Evolutionary conservation across 2,888 invertebrate species (phyloP).

Genomic region (Chalcis sispes): DNA sequence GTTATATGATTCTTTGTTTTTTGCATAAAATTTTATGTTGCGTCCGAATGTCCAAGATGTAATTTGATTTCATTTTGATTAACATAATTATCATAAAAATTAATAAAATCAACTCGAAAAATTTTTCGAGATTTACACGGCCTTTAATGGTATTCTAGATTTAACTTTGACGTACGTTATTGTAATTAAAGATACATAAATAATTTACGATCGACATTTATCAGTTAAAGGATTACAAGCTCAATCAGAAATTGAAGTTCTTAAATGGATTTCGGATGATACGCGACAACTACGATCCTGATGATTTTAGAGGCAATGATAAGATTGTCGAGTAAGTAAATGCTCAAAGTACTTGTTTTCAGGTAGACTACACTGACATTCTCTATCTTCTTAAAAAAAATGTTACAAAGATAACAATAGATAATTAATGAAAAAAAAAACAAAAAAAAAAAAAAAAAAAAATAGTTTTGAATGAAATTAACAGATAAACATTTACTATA

Average conservation of each 20-base stretch:
- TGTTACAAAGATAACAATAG: too few relatives aligned
- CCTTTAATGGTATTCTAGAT: slow-evolving; percentile 16
- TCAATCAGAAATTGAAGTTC: slow-evolving; percentile 77
- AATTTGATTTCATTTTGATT: too few relatives aligned
- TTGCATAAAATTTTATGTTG: too few relatives aligned
- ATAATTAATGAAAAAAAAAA: slow-evolving; percentile 4
- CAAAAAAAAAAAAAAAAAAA: slow-evolving; percentile 1
- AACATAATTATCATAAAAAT: too few relatives aligned
- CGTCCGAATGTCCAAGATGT: too few relatives aligned
- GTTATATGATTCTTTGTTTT: too few relatives aligned
- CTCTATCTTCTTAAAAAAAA: not conserved
- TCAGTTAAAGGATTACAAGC: slow-evolving; percentile 49
- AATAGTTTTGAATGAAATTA: slow-evolving; percentile 23
- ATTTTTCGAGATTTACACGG: too few relatives aligned
- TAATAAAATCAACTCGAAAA: too few relatives aligned
- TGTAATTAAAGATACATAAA: not conserved
- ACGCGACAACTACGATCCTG: slow-evolving; percentile 71
- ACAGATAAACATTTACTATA: slow-evolving; percentile 4
- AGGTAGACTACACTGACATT: slow-evolving; percentile 47
- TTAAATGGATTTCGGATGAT: slow-evolving; percentile 83
- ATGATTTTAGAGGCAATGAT: slow-evolving; percentile 20
- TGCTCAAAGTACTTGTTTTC: slow-evolving; percentile 4
- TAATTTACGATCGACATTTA: slow-evolving; percentile 3
- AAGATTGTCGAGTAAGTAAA: slow-evolving; percentile 52
- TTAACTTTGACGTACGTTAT: slow-evolving; percentile 10